Conservation (phyloP, 2,888 invertebrate species). For the Drymonia ruficornis region DNA sequence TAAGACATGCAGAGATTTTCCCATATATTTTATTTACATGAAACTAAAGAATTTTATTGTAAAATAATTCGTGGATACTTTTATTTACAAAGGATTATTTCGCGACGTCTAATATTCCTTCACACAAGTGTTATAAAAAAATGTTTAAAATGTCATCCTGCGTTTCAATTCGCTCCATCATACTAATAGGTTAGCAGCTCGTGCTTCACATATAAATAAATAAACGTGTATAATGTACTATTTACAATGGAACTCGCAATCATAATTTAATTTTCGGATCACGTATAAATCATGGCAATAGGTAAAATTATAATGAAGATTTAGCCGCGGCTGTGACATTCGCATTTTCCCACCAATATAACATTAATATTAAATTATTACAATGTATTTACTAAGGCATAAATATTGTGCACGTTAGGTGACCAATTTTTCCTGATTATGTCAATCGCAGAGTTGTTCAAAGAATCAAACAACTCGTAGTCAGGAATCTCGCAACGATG, state of each 20-base stretch:
- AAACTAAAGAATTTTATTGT: conserved; percentile 50
- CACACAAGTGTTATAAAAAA: conserved; percentile 14
- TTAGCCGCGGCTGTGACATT: conserved; percentile 27
- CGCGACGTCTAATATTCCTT: conserved; percentile 18
- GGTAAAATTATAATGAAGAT: conserved; percentile 4
- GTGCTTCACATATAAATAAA: conserved; percentile 28
- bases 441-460: too few species aligned
- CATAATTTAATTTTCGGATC: conserved; percentile 30
- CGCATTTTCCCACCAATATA: conserved; percentile 12
- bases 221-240: conserved; percentile 44
- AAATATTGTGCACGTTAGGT: background rate
- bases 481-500: too few species aligned
- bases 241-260: conserved; percentile 48
- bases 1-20: conserved; percentile 36
- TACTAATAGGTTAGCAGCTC: background rate
- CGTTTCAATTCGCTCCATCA: conserved; percentile 5
- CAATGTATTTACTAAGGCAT: background rate
- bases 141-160: conserved; percentile 22
- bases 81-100: conserved; percentile 57
- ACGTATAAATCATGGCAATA: conserved; percentile 9
- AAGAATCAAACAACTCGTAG: too few species aligned
- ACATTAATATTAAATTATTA: background rate
- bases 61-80: conserved; percentile 43
- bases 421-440: too few species aligned
- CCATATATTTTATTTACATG: conserved; percentile 53